Percentiles rank a stretch among this genome's conserved stretches.
Evolutionary conservation across 2,797 vertebrate genomes (phyloP).

Genomic region (Corythornis leucogaster): DNA sequence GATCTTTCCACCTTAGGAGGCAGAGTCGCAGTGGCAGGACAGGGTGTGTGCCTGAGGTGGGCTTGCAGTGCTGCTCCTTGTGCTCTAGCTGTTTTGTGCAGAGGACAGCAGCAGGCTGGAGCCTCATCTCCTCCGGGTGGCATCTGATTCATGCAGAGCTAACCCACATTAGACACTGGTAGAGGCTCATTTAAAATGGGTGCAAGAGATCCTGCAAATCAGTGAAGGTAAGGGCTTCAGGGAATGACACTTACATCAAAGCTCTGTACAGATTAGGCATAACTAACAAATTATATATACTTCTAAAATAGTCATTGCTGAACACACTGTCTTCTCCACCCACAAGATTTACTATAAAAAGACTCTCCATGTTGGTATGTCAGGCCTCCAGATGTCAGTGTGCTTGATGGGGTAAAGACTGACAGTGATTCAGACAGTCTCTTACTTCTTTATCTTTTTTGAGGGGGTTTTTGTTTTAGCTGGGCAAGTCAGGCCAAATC

Average conservation of each 20-base stretch:
- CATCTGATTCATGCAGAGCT: background rate
- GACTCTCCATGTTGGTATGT: constrained; percentile 78
- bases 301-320: constrained; percentile 77
- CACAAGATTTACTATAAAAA: constrained; percentile 80
- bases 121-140: background rate
- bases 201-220: background rate
- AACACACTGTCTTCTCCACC: constrained; percentile 74
- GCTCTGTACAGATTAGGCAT: constrained; percentile 66
- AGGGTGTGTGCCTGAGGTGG: background rate
- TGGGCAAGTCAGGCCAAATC: constrained; percentile 30
- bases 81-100: background rate
- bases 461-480: constrained; percentile 38
- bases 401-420: constrained; percentile 61
- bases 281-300: constrained; percentile 73
- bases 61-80: background rate
- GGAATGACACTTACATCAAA: constrained; percentile 56
- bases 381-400: constrained; percentile 78
- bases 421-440: constrained; percentile 55
- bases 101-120: background rate
- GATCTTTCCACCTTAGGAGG: background rate
- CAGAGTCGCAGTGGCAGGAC: background rate
- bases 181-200: constrained; percentile 12
- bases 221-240: constrained; percentile 2
- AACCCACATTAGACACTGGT: background rate
- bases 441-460: constrained; percentile 14